A percentile compares a stretch with the other conserved stretches of the same genome.
Conservation (phyloP, 2,797 vertebrate genomes). For the Kryptopterus vitreolus region DNA sequence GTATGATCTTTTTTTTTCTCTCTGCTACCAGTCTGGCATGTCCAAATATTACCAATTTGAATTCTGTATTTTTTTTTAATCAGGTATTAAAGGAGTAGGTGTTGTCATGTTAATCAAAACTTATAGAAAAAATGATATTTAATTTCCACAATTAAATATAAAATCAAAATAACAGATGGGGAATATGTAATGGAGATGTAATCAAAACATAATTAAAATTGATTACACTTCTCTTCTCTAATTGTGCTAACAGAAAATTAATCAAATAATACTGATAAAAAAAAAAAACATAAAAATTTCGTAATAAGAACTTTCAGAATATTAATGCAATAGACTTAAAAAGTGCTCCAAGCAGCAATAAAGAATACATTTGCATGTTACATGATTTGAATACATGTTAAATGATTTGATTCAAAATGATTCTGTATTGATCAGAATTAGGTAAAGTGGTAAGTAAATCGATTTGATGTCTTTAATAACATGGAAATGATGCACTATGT, state of each 20-base stretch:
- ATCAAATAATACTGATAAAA: background rate
- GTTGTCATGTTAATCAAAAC: background rate
- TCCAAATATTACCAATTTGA: background rate
- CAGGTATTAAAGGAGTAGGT: background rate
- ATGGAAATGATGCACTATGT: slow-evolving; percentile 4
- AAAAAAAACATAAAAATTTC: background rate
- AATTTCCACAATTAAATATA: background rate
- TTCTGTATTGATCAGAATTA: slow-evolving; percentile 1
- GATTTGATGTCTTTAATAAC: slow-evolving; percentile 15
- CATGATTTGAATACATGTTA: background rate
- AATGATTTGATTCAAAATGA: background rate
- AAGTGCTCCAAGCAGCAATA: background rate
- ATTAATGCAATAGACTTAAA: no score
- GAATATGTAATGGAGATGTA: background rate
- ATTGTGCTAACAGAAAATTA: background rate
- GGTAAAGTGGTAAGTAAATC: background rate
- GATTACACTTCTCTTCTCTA: background rate
- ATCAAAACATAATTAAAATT: background rate
- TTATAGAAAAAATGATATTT: background rate
- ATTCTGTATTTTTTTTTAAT: background rate
- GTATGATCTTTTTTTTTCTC: slow-evolving; percentile 10
- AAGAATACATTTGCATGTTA: background rate
- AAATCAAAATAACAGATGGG: slow-evolving; percentile 1
- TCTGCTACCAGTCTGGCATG: background rate
- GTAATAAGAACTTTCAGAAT: background rate